phyloP scores from a whole-genome alignment of 1,140 invertebrate species.

The Dendroctonus ponderosae region DNA sequence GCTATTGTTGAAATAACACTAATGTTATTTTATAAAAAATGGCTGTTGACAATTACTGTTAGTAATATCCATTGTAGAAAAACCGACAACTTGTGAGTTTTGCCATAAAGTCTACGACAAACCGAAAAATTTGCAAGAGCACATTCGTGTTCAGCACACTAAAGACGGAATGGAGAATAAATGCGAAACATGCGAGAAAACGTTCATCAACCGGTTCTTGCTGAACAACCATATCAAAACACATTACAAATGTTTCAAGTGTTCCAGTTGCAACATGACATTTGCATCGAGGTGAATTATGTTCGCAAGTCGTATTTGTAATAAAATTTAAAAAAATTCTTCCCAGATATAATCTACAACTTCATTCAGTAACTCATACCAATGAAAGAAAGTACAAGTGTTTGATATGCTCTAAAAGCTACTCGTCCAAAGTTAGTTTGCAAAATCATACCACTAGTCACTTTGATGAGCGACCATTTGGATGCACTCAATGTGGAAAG shows the following conservation, averaged over 20 bases:
- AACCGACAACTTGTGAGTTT: constrained; percentile 33
- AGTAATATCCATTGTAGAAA: constrained; percentile 25
- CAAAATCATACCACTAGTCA: constrained; percentile 40
- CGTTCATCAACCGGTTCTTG: constrained; percentile 40
- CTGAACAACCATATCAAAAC: constrained; percentile 42
- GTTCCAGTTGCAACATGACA: constrained; percentile 37
- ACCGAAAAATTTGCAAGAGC: constrained; percentile 42
- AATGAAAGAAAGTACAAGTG: constrained; percentile 40
- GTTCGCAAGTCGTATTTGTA: not conserved
- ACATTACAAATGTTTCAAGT: constrained; percentile 43
- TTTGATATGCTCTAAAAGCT: constrained; percentile 37
- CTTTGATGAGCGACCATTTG: constrained; percentile 36
- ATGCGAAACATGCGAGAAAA: constrained; percentile 41
- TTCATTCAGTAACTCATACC: constrained; percentile 41
- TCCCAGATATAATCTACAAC: constrained; percentile 40
- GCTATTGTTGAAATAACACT: not conserved
- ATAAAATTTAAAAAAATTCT: not conserved
- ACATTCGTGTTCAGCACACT: constrained; percentile 43
- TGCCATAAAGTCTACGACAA: constrained; percentile 42
- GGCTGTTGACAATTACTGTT: not conserved
- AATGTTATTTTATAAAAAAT: not conserved
- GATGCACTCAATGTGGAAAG: constrained; percentile 41
- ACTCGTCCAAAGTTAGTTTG: constrained; percentile 39
- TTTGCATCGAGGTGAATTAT: constrained; percentile 38
- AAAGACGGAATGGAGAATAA: constrained; percentile 39